Evolutionary conservation across 2,888 invertebrate species (phyloP).

Genomic region (Ferrisia virgata): DNA sequence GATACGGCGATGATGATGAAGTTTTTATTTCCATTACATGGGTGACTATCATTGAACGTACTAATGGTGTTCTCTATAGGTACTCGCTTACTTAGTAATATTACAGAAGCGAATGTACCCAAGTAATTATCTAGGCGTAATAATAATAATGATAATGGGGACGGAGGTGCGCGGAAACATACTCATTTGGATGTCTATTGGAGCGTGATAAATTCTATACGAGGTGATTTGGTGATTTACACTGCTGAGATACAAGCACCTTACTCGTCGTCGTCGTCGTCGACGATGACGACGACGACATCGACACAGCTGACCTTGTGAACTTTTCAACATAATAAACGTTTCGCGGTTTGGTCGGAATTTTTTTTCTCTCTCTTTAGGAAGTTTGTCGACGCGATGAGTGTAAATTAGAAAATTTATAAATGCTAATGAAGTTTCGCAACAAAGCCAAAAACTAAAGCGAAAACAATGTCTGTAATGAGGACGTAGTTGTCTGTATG

Average conservation of each 20-base stretch:
- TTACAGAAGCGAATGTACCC: neutral
- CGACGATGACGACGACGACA: no score
- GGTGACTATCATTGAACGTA: neutral
- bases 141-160: neutral
- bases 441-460: neutral
- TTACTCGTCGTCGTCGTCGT: neutral
- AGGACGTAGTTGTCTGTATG: neutral
- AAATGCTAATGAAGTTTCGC: constrained; percentile 14
- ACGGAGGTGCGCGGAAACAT: neutral
- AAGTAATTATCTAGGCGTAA: neutral
- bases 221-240: neutral
- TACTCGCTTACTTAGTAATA: neutral
- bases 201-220: constrained; percentile 10
- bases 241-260: neutral
- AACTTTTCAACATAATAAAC: constrained; percentile 1
- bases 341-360: neutral
- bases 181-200: neutral
- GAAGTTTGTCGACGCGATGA: neutral
- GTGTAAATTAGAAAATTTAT: constrained; percentile 5
- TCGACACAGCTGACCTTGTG: neutral
- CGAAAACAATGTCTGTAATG: neutral
- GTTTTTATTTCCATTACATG: neutral
- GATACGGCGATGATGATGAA: neutral
- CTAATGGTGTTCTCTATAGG: neutral
- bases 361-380: neutral